Evolutionary conservation across 2,797 vertebrate species (phyloP), one percentile per base, ranked within the genome.

Genomic region (Cetoscarus ocellatus): DNA sequence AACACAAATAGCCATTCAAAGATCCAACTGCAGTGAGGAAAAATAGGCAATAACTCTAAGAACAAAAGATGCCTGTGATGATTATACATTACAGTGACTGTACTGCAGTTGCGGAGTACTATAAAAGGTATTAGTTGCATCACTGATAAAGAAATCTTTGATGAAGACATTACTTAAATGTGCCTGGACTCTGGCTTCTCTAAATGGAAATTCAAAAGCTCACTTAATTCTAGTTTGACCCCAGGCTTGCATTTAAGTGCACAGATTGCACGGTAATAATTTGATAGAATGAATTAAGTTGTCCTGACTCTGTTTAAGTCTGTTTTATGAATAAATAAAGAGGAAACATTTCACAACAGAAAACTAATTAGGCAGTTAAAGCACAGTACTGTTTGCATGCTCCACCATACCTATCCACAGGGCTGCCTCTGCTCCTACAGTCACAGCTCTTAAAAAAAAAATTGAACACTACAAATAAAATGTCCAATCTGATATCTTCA

Each of bases 291-390:
- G 14, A 61, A 65, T 51, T 52, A 40, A 1, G 3, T 27, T 68
- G 3, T 42, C 15, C 34, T 4, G 1, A 34, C 27, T 27, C 27
- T 27, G 10, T 39, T 7, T 40, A 36, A 64, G n/a, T 42, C 10
- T 51, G 39, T 34, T 62, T n/a, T 53, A 55, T 17, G 10, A 68
- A 27, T 58, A 6, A 51, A 49, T 59, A 18, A 58, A 39, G 0
- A 40, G 11, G n/a, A 6, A 27, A 55, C 52, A 12, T 45, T 13
- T 34, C 18, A 43, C 17, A 27, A 0, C 1, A 39, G 9, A 44
- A 48, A 44, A 49, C 59, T 8, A 54, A 67, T 45, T n/a, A 13
- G 55, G 17, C 17, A n/a, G 7, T 52, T 19, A 61, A 11, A 57
- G 19, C 17, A 17, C 35, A 3, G 48, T 18, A 27, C 19, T 47